Evolutionary conservation across 1,140 invertebrate species (phyloP).

Genomic region (Penaeus chinensis): DNA sequence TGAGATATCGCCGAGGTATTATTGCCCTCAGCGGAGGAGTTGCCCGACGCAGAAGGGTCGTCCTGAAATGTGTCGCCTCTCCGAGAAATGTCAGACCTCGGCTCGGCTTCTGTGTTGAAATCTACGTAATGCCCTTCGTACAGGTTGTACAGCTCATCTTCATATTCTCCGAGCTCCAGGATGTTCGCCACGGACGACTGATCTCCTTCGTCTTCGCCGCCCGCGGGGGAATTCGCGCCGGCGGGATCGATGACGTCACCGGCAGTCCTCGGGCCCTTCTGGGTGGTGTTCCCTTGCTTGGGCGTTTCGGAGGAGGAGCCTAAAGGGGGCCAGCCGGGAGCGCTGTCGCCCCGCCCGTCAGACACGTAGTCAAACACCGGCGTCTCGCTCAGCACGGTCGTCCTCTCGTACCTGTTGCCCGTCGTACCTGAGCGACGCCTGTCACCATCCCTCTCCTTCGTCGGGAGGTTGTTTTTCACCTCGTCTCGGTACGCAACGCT

Average conservation of each 20-base stretch:
- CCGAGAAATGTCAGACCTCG: not conserved
- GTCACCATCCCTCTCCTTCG: not conserved
- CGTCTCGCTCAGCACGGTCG: slow-evolving; percentile 36
- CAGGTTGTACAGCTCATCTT: slow-evolving; percentile 18
- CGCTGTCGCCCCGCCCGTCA: not conserved
- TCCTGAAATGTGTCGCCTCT: not conserved
- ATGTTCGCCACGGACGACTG: not conserved
- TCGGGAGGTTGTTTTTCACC: not conserved
- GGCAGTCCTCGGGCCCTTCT: not conserved
- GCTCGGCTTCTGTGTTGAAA: not conserved
- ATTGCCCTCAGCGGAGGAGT: not conserved
- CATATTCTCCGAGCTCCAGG: slow-evolving; percentile 1
- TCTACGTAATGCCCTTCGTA: slow-evolving; percentile 24
- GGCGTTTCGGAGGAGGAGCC: not conserved
- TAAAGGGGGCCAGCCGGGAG: not conserved
- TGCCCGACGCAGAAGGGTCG: not conserved
- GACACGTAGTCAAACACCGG: slow-evolving; percentile 36
- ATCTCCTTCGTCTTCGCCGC: not conserved
- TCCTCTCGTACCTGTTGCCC: slow-evolving; percentile 40
- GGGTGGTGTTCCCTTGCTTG: no score
- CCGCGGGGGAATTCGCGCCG: not conserved
- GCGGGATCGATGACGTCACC: no score
- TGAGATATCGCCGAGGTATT: not conserved
- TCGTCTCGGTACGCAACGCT: slow-evolving; percentile 36
- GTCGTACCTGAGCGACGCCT: not conserved